Percentiles rank a stretch among this genome's conserved stretches.
Conservation (phyloP, 2,113 vertebrate species). For the Notothenia coriiceps region DNA sequence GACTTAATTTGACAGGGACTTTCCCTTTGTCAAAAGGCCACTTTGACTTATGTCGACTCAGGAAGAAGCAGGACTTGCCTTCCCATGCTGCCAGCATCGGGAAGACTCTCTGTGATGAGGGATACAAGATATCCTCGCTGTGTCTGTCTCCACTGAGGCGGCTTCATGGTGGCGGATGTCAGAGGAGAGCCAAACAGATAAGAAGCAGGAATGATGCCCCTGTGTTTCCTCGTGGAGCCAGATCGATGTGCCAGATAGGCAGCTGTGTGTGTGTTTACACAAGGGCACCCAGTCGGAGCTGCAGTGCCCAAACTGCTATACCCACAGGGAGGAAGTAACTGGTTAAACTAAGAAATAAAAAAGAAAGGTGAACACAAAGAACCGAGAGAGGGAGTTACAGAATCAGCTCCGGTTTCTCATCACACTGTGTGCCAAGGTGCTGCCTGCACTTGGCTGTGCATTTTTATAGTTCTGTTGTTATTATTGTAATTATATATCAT, state of each 20-base stretch:
- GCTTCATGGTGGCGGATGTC: slow-evolving; percentile 82
- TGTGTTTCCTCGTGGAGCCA: slow-evolving; percentile 82
- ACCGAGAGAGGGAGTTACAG: slow-evolving; percentile 1
- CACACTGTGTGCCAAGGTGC: slow-evolving; percentile 15
- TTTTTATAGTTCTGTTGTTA: slow-evolving; percentile 70
- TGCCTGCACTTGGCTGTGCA: slow-evolving; percentile 39
- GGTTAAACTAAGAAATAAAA: slow-evolving; percentile 5
- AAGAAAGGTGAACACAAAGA: slow-evolving; percentile 10
- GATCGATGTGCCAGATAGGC: slow-evolving; percentile 78
- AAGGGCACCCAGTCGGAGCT: slow-evolving; percentile 57
- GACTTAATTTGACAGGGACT: slow-evolving; percentile 56
- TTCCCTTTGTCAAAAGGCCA: slow-evolving; percentile 51
- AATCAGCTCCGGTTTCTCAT: slow-evolving; percentile 47
- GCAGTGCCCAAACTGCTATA: slow-evolving; percentile 11
- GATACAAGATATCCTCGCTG: slow-evolving; percentile 77
- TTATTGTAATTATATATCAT: slow-evolving; percentile 83
- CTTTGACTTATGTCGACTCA: slow-evolving; percentile 51
- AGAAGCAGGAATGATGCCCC: slow-evolving; percentile 79
- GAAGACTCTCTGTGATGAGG: slow-evolving; percentile 58
- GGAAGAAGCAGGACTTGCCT: slow-evolving; percentile 46
- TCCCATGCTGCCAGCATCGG: slow-evolving; percentile 60
- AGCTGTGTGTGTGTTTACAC: slow-evolving; percentile 74
- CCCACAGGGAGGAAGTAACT: slow-evolving; percentile 21
- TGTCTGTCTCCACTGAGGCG: slow-evolving; percentile 76
- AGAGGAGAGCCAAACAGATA: slow-evolving; percentile 79